Percentiles rank a stretch among this genome's conserved stretches.
Evolutionary conservation across 2,113 vertebrate genomes (phyloP).

Genomic region (Megalops atlanticus): DNA sequence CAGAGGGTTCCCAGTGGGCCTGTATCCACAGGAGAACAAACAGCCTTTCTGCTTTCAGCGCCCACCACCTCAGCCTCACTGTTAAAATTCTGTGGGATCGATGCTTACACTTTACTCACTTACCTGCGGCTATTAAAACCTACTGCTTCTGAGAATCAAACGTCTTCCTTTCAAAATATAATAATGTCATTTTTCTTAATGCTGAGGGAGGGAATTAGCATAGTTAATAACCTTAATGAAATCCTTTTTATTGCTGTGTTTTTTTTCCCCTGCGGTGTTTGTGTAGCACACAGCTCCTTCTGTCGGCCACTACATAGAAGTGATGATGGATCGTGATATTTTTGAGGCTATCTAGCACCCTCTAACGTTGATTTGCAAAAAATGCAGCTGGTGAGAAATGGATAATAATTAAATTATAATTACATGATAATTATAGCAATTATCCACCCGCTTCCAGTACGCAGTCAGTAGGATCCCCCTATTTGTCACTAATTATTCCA

Average conservation of each 20-base stretch:
- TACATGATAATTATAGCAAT: background rate
- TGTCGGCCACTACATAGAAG: background rate
- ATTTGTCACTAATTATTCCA: background rate
- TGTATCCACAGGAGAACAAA: background rate
- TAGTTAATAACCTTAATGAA: background rate
- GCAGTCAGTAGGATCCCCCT: background rate
- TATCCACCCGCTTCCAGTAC: background rate
- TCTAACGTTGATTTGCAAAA: background rate
- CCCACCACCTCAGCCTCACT: background rate
- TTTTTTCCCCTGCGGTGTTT: background rate
- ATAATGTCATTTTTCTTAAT: background rate
- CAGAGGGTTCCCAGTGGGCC: background rate
- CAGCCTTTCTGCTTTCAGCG: background rate
- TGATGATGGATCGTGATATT: background rate
- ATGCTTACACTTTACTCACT: background rate
- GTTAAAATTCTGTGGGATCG: background rate
- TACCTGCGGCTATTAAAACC: background rate
- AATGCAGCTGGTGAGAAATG: background rate
- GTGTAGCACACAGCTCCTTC: slow-evolving; percentile 15
- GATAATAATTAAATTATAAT: background rate
- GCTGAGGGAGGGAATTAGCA: background rate
- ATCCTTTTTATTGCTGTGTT: background rate
- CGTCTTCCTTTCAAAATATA: background rate
- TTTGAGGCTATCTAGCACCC: background rate
- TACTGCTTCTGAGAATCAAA: too few species aligned